Evolutionary conservation across 2,797 vertebrate species (phyloP), one percentile per base, ranked within the genome.

Genomic region (Manis crassicaudata): DNA sequence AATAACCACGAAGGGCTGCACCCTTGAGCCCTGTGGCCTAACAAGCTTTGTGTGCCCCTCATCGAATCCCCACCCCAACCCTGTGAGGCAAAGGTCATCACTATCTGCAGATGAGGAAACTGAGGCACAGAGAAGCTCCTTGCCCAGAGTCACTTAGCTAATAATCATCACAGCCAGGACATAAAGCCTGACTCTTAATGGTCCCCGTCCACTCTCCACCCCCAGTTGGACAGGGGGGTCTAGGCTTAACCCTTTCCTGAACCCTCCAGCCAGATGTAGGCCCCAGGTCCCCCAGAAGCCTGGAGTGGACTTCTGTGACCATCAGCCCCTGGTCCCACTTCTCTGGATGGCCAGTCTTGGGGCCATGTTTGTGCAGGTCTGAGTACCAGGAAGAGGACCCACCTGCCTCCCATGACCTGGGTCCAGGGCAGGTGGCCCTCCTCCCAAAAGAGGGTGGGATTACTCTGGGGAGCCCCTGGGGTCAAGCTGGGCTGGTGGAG

Each of bases 1-100:
- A 27, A 13, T 20, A 27, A 56, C 7, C 7, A 25, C 46, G 85
- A 37, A 75, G 8, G 62, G 56, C 46, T n/a, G 2, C 7, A 1
- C 12, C 17, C 16, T 1, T 3, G 68, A 37, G 32, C 16, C 40
- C 35, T 32, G 18, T 17, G 3, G 3, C 77, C 52, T 21, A 35
- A 8, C 0, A 3, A 23, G 27, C 3, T 37, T 58, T 50, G 23
- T 3, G 21, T 37, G 25, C 29, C 3, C 16, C 0, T 40, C 6
- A 1, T 37, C 83, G 68, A 29, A 29, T 29, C 54, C 35, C n/a
- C 54, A 14, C 52, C 56, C 32, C 32, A 2, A 7, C 37, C 16
- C 46, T 11, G 37, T n/a, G 43, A 91, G 72, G 80, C 62, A 50
- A 58, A 58, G 18, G 50, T 37, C 29, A 1, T 80, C 16, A 54